These are phyloP conservation scores for Ptilorrhoa leucosticta DNA, from an alignment of 2,113 vertebrate species.

Conservation along the genomic window DNA sequence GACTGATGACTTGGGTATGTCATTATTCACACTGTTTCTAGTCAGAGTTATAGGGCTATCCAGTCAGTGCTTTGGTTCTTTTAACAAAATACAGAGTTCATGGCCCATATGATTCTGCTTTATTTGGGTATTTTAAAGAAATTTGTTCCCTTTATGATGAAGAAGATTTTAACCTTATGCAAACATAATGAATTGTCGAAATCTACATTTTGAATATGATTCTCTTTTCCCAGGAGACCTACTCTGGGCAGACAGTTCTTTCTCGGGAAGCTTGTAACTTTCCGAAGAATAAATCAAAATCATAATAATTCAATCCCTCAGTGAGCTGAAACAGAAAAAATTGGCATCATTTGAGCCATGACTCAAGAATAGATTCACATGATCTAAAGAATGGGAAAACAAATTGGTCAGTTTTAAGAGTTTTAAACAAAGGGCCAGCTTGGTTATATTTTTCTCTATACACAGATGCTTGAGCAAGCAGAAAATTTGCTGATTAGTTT, in stretches of 20 bases:
- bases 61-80: background rate
- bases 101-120: background rate
- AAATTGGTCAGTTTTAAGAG: background rate
- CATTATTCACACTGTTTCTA: background rate
- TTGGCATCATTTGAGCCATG: background rate
- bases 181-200: background rate
- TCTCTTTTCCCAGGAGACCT: background rate
- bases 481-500: constrained; percentile 27
- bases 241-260: background rate
- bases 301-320: background rate
- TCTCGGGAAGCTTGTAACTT: background rate
- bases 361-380: background rate
- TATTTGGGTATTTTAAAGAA: background rate
- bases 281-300: constrained; percentile 4
- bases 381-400: background rate
- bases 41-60: background rate
- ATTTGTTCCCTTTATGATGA: background rate
- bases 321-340: background rate
- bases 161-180: background rate
- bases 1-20: background rate
- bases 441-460: constrained; percentile 20
- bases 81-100: background rate
- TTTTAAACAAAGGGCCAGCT: constrained; percentile 1
- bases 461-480: constrained; percentile 34
- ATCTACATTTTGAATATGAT: background rate